A percentile compares a stretch with the other conserved stretches of the same genome.
These are phyloP conservation scores for Trichosurus vulpecula DNA, from an alignment of 2,797 vertebrate genomes.

Conservation along the genomic window DNA sequence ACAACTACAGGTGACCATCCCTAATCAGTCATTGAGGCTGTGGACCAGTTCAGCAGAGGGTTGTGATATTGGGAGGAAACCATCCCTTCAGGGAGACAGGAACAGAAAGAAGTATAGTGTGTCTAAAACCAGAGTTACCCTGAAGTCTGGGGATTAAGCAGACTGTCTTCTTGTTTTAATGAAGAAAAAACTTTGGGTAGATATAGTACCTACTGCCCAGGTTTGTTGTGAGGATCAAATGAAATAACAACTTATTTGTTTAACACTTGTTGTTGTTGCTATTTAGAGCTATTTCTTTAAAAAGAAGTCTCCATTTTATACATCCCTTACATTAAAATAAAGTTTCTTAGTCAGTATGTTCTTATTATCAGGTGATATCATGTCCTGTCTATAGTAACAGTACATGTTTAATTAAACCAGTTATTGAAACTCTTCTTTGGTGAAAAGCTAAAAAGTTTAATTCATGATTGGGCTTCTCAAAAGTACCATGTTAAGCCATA, in stretches of 20 bases:
- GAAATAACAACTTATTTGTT: not conserved
- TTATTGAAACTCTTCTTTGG: conserved; percentile 25
- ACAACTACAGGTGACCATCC: not conserved
- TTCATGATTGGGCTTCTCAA: not conserved
- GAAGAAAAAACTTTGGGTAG: conserved; percentile 48
- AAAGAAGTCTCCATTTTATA: not conserved
- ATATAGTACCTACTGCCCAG: not conserved
- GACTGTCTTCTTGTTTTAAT: not conserved
- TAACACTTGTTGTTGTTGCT: not conserved
- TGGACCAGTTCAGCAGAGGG: not conserved
- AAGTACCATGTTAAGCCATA: not conserved
- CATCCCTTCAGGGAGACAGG: not conserved
- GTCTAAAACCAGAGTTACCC: not conserved
- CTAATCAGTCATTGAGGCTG: not conserved
- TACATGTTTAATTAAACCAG: not conserved
- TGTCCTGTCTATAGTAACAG: conserved; percentile 25
- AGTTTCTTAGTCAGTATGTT: not conserved
- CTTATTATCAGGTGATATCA: not conserved
- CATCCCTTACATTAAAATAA: not conserved
- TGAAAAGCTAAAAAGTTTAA: conserved; percentile 77
- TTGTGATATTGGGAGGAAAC: conserved; percentile 2
- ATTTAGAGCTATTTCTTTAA: not conserved
- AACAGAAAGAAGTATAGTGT: not conserved
- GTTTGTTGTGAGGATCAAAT: not conserved
- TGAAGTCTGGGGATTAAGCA: conserved; percentile 20